Evolutionary conservation across 1,140 invertebrate genomes (phyloP), one percentile per base, ranked within the genome.

Genomic region (Mactra quadrangularis): DNA sequence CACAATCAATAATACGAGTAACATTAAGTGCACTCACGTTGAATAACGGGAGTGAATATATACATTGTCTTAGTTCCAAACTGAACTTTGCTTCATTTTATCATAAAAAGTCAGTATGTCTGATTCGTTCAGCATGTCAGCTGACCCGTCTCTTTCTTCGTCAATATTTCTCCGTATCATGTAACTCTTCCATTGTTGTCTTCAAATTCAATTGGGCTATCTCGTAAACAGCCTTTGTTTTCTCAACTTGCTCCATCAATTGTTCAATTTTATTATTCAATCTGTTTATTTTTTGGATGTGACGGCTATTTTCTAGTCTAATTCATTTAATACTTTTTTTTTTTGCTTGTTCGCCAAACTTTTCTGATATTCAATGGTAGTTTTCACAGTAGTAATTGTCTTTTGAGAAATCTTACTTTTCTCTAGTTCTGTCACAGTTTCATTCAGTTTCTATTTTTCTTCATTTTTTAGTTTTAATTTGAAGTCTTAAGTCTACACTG

Each of bases 11-110:
- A 1, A 27, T 45, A 50, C 1, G 6, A 3, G 2, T 15, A 11
- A 70, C n/a, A 52, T 47, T 70, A 11, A 47, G 66, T 25, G 66
- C 66, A 70, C 66, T 70, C 25, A 76, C 41, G 31, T 76, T 76
- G 17, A 76, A 50, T 25, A 3, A 17, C 4, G 62, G 59, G 11
- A 76, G 19, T 15, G n/a, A 22, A 45, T 76, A 76, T 47, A 76
- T 62, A 25, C 57, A 62, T 31, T 60, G 6, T 27, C 74, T n/a
- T 62, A 76, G 25, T 76, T 45, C 74, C 62, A 11, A 50, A 25
- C 6, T 19, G 45, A 47, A 70, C 33, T 64, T 35, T 25, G 1
- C 15, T 38, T 19, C 13, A 35, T 38, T 3, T 15, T 9, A 6
- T 25, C 47, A 70, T 50, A 70, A 50, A 70, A 29, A 50, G 22